Evolutionary conservation across 2,113 vertebrate species (phyloP), one percentile per base, ranked within the genome.

Genomic region (Eolophus roseicapilla): DNA sequence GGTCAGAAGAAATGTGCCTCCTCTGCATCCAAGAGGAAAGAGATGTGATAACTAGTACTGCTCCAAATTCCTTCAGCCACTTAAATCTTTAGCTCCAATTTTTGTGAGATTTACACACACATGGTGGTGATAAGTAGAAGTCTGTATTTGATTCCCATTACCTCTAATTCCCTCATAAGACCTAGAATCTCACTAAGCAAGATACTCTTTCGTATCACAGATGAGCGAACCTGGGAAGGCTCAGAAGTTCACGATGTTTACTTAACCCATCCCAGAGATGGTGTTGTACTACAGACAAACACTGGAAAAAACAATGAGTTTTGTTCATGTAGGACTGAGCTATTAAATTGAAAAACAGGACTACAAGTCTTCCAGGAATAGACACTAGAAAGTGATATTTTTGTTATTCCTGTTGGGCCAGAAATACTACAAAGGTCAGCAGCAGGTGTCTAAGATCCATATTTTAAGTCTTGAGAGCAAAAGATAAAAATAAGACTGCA

Each of bases 291-390:
- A 39, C 17, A 88, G 44, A 50, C 13, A 29, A 82, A 60, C 7
- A 6, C 0, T 23, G 8, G 21, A 28, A 53, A 89, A 78, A n/a
- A 1, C 2, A 29, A 1, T 12, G 33, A 4, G 4, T 14, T 82
- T 79, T 79, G 15, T 20, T 60, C 10, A 7, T 2, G 6, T 29
- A 73, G 35, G 43, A 77, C 25, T 11, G 39, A 87, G 12, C 12
- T 70, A 13, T 33, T 41, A 35, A 64, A 64, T 23, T 10, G 23
- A 82, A 85, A 57, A 91, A 39, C 1, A 24, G 16, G 2, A 1
- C 21, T 64, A 71, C 11, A 43, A 47, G 20, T 6, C 27, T 79
- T 68, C 39, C 67, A 50, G 39, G 43, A 94, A 33, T 7, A 47
- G 35, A 71, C 9, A 23, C 8, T 28, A 50, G 21, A 67, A 71